Base-by-base conservation (phyloP, 2,888 invertebrate genomes). In the Brenthis daphne region DNA sequence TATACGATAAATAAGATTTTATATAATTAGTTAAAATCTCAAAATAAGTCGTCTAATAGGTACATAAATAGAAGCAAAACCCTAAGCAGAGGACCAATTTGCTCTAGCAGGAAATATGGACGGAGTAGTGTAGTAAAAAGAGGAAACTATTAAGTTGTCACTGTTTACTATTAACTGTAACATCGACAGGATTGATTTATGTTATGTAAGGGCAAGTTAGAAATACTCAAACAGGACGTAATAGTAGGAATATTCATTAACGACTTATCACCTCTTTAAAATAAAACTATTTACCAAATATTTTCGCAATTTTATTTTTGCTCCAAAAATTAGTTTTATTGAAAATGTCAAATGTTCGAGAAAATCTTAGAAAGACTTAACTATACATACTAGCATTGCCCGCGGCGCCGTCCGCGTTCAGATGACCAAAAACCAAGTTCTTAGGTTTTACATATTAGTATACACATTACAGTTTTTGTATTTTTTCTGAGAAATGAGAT, bases 111-210 rank as follows among this genome's bases (percentile, higher is more conserved):
- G 76, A 79, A 78, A 74, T 72, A 71, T 63, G 75, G 73, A 70
- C 71, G 73, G 69, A 74, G 75, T 70, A 70, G 73, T 70, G 57
- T 65, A 68, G 70, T 75, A 75, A 77, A 75, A 79, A 83, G 82
- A 86, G 90, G 89, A 91, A 90, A 86, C 89, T 85, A 90, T 91
- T 88, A 91, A 90, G 81, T 87, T 90, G 90, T 91, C 91, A 82
- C 80, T 83, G 76, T 77, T 79, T 78, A 78, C 84, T 85, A 87
- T 89, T 84, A 86, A 80, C 77, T 81, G 83, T 81, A 80, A 80
- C 83, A 84, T 84, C 82, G 84, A 84, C 81, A 79, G 83, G 85
- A 87, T 82, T 82, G 85, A 90, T 89, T 89, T 86, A 89, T 73
- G 71, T 70, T 69, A 73, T 74, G 76, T 72, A 79, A 80, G 65